These are phyloP conservation scores for Stratiomys singularior DNA, from an alignment of 2,888 invertebrate species.

Conservation along the genomic window DNA sequence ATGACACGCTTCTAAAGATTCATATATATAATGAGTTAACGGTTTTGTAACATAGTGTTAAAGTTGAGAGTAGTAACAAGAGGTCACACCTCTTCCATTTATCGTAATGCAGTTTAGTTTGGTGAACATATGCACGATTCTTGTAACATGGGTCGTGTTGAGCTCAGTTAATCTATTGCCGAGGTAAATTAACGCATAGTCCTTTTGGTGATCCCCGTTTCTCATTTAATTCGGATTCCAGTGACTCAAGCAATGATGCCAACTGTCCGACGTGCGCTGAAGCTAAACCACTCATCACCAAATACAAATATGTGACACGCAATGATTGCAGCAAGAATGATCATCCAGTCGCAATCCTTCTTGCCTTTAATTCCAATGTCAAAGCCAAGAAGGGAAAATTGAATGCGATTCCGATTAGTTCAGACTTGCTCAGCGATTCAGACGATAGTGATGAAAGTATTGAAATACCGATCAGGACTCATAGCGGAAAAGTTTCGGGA, in stretches of 20 bases:
- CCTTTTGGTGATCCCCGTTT: background rate
- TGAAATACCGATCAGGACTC: background rate
- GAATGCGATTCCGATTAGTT: background rate
- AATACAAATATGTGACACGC: background rate
- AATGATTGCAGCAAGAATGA: background rate
- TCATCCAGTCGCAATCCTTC: constrained; percentile 19
- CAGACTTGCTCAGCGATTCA: background rate
- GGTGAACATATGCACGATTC: background rate
- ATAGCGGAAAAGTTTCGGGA: background rate
- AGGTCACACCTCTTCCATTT: background rate
- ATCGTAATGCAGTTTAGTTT: constrained; percentile 8
- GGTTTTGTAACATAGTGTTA: background rate
- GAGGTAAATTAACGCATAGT: background rate
- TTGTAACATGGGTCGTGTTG: constrained; percentile 1
- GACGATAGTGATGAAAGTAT: constrained; percentile 26
- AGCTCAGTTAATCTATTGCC: background rate
- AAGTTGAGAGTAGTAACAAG: background rate
- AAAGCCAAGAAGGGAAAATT: background rate
- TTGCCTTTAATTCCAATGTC: background rate
- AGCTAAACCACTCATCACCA: background rate
- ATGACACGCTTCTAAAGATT: background rate
- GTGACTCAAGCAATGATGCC: background rate
- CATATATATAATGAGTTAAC: constrained; percentile 14
- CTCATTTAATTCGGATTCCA: background rate
- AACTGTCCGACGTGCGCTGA: constrained; percentile 10